A percentile compares a stretch with the other conserved stretches of the same genome.
These are phyloP conservation scores for Tetrax tetrax DNA, from an alignment of 2,113 vertebrate species.

Conservation along the genomic window DNA sequence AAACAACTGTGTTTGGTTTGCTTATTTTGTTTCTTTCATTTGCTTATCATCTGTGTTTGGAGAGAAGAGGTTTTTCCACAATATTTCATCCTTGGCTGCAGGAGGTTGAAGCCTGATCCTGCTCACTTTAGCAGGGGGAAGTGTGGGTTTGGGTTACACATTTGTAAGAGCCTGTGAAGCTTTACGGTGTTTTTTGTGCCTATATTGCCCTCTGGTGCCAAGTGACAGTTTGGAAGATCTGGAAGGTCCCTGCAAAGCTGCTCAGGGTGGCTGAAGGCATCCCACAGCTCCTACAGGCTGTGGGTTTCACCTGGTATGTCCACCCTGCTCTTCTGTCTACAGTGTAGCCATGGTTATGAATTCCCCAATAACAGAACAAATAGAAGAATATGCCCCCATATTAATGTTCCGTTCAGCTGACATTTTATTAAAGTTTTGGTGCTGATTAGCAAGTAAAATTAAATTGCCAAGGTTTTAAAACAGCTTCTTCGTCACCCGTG, in stretches of 20 bases:
- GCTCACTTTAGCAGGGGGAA: background rate
- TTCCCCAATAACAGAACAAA: background rate
- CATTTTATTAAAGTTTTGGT: background rate
- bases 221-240: background rate
- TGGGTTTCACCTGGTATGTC: background rate
- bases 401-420: background rate
- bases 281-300: background rate
- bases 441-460: background rate
- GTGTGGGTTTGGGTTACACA: rapidly evolving
- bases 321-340: background rate
- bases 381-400: background rate
- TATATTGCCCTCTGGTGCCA: constrained; percentile 60
- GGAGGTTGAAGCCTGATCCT: background rate
- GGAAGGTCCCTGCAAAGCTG: background rate
- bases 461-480: background rate
- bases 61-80: background rate
- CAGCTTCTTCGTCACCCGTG: background rate
- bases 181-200: background rate
- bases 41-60: background rate
- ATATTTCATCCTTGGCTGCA: background rate
- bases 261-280: background rate
- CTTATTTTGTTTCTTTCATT: background rate
- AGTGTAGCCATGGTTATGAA: background rate
- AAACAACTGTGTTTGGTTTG: background rate
- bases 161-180: background rate